These are phyloP conservation scores for Acromyrmex heyeri DNA, from an alignment of 1,140 invertebrate species.

Conservation along the genomic window DNA sequence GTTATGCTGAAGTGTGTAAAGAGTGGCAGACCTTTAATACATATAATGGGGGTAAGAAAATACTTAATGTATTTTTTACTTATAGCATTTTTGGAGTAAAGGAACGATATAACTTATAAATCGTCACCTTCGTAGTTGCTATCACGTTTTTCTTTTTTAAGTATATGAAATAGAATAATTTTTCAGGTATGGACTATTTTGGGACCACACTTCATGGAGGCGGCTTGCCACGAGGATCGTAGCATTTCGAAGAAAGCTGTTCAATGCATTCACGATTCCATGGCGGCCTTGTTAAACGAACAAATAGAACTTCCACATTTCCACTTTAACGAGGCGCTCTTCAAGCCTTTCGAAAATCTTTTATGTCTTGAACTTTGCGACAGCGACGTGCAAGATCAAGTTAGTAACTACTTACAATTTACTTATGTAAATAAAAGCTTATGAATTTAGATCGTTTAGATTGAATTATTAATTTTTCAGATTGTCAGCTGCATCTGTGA, in stretches of 20 bases:
- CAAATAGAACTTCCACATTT: constrained; percentile 96
- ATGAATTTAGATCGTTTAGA: neutral
- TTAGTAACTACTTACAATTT: constrained; percentile 79
- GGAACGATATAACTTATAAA: no score
- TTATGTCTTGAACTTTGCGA: constrained; percentile 97
- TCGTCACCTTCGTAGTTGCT: no score
- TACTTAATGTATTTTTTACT: neutral
- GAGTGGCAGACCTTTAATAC: constrained; percentile 94
- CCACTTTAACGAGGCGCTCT: constrained; percentile 97
- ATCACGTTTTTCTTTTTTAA: no score
- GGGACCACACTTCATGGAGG: constrained; percentile 97
- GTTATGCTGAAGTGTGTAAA: constrained; percentile 95
- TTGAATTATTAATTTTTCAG: constrained; percentile 85
- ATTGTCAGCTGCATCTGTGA: constrained; percentile 98
- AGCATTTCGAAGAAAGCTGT: constrained; percentile 96
- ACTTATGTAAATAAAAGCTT: neutral
- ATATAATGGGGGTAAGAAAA: constrained; percentile 91
- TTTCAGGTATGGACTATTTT: constrained; percentile 93
- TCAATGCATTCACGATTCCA: constrained; percentile 97
- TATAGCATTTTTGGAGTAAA: no score
- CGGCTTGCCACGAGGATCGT: constrained; percentile 96
- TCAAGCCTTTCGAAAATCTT: constrained; percentile 98
- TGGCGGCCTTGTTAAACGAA: constrained; percentile 95
- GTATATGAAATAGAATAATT: neutral
- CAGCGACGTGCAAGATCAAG: constrained; percentile 95